A percentile compares a stretch with the other conserved stretches of the same genome.
phyloP scores from a whole-genome alignment of 2,797 vertebrate species.

The Echeneis naucrates region DNA sequence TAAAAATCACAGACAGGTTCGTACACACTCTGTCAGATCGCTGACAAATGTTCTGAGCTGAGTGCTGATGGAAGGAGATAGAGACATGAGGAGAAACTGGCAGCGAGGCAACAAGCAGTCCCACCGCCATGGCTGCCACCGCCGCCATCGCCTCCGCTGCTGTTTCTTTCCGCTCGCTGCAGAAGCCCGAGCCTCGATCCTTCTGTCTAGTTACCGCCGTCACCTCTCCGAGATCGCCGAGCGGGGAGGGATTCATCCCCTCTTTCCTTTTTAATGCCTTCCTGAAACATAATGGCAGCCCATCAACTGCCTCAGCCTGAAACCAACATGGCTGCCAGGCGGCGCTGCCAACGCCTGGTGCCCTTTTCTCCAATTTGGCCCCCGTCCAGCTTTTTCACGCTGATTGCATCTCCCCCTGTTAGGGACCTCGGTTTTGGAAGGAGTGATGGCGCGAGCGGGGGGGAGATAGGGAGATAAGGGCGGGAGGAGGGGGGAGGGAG shows the following conservation, averaged over 20 bases:
- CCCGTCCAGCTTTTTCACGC: conserved; percentile 63
- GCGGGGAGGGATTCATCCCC: conserved; percentile 11
- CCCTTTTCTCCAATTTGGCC: conserved; percentile 67
- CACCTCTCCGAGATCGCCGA: conserved; percentile 1
- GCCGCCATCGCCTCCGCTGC: not conserved
- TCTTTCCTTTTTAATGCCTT: conserved; percentile 33
- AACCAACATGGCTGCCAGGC: conserved; percentile 67
- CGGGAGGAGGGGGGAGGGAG: too few relatives aligned
- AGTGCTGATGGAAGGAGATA: conserved; percentile 13
- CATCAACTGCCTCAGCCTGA: conserved; percentile 47
- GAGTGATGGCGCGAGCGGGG: conserved; percentile 44
- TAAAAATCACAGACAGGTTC: conserved; percentile 12
- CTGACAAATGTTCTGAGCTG: conserved; percentile 25
- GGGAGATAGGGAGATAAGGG: too few relatives aligned
- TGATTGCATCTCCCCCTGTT: conserved; percentile 64
- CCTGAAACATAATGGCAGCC: conserved; percentile 46
- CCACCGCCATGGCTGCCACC: not conserved
- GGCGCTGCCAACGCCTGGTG: conserved; percentile 42
- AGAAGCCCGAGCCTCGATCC: conserved; percentile 1
- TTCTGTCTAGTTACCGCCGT: not conserved
- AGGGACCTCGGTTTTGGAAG: conserved; percentile 54
- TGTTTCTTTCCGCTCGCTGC: conserved; percentile 8
- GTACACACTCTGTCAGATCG: conserved; percentile 4
- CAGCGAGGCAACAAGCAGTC: not conserved
- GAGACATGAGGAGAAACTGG: conserved; percentile 9